Base-by-base conservation (phyloP, 1,140 invertebrate genomes). In the Oscheius sp. region DNA sequence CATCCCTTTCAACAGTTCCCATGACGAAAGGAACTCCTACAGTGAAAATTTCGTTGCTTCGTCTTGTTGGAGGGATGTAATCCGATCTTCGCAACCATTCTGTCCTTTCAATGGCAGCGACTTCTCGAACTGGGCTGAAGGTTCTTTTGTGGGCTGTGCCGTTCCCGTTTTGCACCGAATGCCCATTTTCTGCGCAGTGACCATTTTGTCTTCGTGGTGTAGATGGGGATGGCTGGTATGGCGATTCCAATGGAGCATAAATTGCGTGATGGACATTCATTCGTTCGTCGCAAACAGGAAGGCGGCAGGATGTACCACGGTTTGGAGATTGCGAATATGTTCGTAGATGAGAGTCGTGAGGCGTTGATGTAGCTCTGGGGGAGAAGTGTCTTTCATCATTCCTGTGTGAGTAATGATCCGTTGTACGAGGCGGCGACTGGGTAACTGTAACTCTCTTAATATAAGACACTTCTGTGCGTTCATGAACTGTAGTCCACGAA, bases 401-500 rank as follows among this genome's bases (percentile, higher is more conserved):
- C n/a, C n/a, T n/a, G n/a, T n/a, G n/a, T n/a, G n/a, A n/a, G n/a
- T n/a, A n/a, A n/a, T n/a, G n/a, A n/a, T n/a, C n/a, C n/a, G n/a
- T 15, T 45, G 42, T 45, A 7, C 61, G 32, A 7, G 31, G 15
- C 31, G 61, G 61, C 31, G 61, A 38, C 61, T 34, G 36, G 26
- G 59, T 63, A 23, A 71, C 69, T 28, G 69, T 64, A 3, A 71
- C 62, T 49, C 59, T 31, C 31, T 71, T 71, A 61, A 71, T 71
- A 35, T 71, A 71, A 32, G 52, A 61, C 38, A 71, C 42, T 55
- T 71, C 69, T n/a, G 69, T 64, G 7, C 52, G 46, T 18, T 71
- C 69, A 18, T 58, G 69, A 49, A 71, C 42, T 35, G 69, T 71
- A n/a, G 69, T 71, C 69, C 69, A 71, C 3, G 69, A 61, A 58